phyloP scores from a whole-genome alignment of 1,140 invertebrate species.

The Diprion similis region DNA sequence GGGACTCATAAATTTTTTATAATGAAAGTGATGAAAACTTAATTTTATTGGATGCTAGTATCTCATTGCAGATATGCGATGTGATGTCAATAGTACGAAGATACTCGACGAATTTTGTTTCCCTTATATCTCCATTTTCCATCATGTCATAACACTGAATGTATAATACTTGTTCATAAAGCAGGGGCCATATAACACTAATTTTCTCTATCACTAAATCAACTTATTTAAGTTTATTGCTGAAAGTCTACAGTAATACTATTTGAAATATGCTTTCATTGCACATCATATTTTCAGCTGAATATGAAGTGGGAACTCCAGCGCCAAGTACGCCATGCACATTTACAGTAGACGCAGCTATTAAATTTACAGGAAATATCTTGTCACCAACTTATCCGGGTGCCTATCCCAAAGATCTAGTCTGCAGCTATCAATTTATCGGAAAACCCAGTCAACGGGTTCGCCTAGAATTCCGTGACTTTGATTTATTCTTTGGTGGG shows the following conservation, averaged over 20 bases:
- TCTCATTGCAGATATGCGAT: no score
- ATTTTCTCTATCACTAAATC: no score
- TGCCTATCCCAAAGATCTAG: constrained; percentile 95
- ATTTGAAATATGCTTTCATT: neutral
- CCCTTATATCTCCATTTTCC: no score
- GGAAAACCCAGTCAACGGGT: constrained; percentile 91
- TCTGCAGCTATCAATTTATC: constrained; percentile 92
- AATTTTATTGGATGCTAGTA: no score
- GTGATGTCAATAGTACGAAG: no score
- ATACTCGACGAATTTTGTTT: no score
- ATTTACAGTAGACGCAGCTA: constrained; percentile 79
- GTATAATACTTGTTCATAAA: no score
- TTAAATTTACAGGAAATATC: constrained; percentile 85
- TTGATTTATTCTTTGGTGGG: constrained; percentile 98
- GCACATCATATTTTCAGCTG: constrained; percentile 64
- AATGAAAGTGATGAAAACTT: no score
- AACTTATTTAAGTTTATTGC: no score
- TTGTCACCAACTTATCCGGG: constrained; percentile 98
- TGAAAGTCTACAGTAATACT: neutral
- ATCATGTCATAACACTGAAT: no score
- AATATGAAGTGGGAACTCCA: constrained; percentile 91
- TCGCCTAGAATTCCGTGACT: constrained; percentile 95
- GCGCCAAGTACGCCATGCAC: constrained; percentile 80
- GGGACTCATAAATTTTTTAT: no score
- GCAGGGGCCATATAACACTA: no score